phyloP scores from a whole-genome alignment of 2,113 vertebrate species.

The Pitta sordida region DNA sequence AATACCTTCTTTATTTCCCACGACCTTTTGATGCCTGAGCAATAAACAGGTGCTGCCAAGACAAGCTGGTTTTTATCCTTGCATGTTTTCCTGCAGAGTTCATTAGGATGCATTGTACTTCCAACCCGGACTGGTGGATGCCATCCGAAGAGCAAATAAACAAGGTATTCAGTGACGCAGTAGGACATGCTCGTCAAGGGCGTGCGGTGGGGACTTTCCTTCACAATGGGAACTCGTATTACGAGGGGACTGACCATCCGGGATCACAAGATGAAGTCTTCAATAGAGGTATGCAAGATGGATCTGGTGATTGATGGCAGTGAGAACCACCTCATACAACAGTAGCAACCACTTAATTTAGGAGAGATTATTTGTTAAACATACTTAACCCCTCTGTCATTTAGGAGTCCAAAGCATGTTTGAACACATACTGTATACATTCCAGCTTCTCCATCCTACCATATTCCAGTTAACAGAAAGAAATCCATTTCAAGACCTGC shows the following conservation, averaged over 20 bases:
- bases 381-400: conserved; percentile 31
- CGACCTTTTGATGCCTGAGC: background rate
- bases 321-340: background rate
- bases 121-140: conserved; percentile 99
- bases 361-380: conserved; percentile 53
- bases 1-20: background rate
- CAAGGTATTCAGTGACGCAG: conserved; percentile 97
- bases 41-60: background rate
- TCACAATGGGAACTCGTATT: conserved; percentile 86
- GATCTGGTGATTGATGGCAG: conserved; percentile 83
- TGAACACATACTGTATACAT: background rate
- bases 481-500: conserved; percentile 37
- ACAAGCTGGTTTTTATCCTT: conserved; percentile 13
- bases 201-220: conserved; percentile 93
- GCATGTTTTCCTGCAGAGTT: conserved; percentile 82
- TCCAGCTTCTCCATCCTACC: conserved; percentile 15
- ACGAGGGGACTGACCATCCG: conserved; percentile 88
- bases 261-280: conserved; percentile 78
- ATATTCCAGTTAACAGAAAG: background rate
- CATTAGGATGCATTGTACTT: conserved; percentile 98
- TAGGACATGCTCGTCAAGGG: conserved; percentile 95
- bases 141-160: conserved; percentile 98
- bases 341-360: conserved; percentile 16
- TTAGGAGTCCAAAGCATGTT: conserved; percentile 68
- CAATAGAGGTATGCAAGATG: conserved; percentile 66